Base-by-base conservation (phyloP, 2,113 vertebrate species). In the human region DNA sequence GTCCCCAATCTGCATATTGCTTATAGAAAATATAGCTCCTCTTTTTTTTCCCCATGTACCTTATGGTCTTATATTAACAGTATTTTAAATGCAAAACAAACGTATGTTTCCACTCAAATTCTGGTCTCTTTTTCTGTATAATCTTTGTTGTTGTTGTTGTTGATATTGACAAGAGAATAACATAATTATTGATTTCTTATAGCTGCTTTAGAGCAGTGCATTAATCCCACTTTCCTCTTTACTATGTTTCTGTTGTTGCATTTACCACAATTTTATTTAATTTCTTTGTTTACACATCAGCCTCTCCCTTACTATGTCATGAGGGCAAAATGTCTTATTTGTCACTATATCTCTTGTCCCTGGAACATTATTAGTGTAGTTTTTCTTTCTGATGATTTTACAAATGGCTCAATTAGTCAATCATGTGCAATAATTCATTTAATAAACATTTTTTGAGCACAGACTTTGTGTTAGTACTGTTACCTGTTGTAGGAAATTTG, bases 261-360 rank as follows among this genome's bases (percentile, higher is more conserved):
- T 78, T 89, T 93, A 78, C 96, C 84, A 95, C 17, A 45, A 22
- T 83, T 85, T 55, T 61, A 68, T 93, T 94, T 83, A 75, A 64
- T 86, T 84, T 66, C 18, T 75, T 40, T 82, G 59, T 43, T 94
- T 79, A 22, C n/a, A 2, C 48, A 16, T 40, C 66, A 89, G n/a
- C 23, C 5, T 93, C 23, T 17, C 73, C 43, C 48, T 73, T 72
- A 86, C 50, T 78, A 82, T 57, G 86, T 32, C 12, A 6, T n/a
- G 66, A 89, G 38, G 35, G 75, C 45, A 73, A 10, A 78, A 64
- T 45, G 40, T 81, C 27, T 80, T 64, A 79, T 40, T 48, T 80
- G 18, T 84, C 83, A 40, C 12, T 95, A 3, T 64, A 48, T 73
- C 43, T 93, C 50, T 30, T 76, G 6, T 30, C 52, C 14, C 64